Percentiles rank a stretch among this genome's conserved stretches.
phyloP scores from a whole-genome alignment of 1,140 invertebrate genomes.

The Drosophila lacteicornis region DNA sequence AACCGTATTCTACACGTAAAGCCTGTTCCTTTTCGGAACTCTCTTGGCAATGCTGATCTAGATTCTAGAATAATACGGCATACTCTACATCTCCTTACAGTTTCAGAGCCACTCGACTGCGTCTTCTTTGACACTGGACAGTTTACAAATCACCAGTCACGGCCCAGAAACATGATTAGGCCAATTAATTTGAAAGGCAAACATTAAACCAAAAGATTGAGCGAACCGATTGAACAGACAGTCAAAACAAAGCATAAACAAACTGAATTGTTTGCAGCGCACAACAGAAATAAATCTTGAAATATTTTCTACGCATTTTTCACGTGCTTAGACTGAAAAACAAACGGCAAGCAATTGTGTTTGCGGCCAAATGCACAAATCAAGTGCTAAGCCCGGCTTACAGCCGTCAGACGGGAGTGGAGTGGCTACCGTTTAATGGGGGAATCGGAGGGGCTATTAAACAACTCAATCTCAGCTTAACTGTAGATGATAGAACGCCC shows the following conservation, averaged over 20 bases:
- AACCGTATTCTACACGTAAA: not conserved
- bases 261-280: slow-evolving; percentile 28
- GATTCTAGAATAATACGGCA: not conserved
- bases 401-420: slow-evolving; percentile 21
- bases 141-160: slow-evolving; percentile 22
- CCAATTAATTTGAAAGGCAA: slow-evolving; percentile 66
- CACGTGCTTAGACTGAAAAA: slow-evolving; percentile 25
- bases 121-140: not conserved
- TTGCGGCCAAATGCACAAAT: slow-evolving; percentile 34
- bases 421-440: slow-evolving; percentile 27
- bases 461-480: slow-evolving; percentile 55
- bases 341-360: slow-evolving; percentile 8
- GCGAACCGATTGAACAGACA: slow-evolving; percentile 24
- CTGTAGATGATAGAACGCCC: slow-evolving; percentile 63
- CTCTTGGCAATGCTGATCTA: not conserved
- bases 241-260: slow-evolving; percentile 33
- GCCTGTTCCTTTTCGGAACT: too few relatives aligned
- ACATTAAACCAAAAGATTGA: slow-evolving; percentile 49
- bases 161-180: slow-evolving; percentile 56
- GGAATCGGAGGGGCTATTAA: slow-evolving; percentile 15
- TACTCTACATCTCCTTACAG: not conserved
- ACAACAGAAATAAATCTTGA: slow-evolving; percentile 30
- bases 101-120: not conserved
- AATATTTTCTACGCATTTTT: slow-evolving; percentile 40
- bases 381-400: slow-evolving; percentile 47